A percentile compares a stretch with the other conserved stretches of the same genome.
phyloP scores from a whole-genome alignment of 1,140 invertebrate species.

The Acyrthosiphon pisum region DNA sequence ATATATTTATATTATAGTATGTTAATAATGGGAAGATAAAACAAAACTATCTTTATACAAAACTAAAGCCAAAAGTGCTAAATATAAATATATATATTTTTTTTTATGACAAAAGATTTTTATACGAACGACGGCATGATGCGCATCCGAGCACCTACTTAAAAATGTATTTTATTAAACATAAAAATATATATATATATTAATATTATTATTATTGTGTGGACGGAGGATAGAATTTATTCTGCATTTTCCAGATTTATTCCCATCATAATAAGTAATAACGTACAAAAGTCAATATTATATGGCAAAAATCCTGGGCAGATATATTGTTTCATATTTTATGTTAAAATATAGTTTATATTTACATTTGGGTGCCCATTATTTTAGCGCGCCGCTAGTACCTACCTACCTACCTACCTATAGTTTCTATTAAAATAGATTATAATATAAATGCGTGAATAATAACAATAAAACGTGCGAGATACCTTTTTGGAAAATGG shows the following conservation, averaged over 20 bases:
- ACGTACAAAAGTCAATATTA: neutral
- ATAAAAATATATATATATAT: neutral
- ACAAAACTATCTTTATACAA: too few relatives aligned
- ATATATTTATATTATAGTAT: too few relatives aligned
- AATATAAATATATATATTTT: neutral
- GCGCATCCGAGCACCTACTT: neutral
- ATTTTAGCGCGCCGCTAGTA: neutral
- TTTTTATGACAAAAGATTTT: neutral
- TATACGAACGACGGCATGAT: neutral
- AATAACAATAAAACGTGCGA: constrained; percentile 24
- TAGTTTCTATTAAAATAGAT: constrained; percentile 15
- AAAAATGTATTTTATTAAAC: neutral
- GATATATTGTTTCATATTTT: neutral
- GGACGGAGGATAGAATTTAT: neutral
- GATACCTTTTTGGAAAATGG: constrained; percentile 1
- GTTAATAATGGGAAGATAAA: too few relatives aligned
- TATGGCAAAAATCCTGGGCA: neutral
- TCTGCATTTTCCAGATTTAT: neutral
- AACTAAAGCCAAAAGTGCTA: neutral
- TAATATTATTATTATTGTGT: neutral
- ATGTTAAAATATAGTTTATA: neutral
- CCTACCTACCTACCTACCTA: too few relatives aligned
- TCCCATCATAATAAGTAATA: neutral
- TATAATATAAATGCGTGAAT: neutral
- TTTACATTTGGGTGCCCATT: neutral